Base-by-base conservation (phyloP, 2,888 invertebrate species). In the Coremacera marginata region DNA sequence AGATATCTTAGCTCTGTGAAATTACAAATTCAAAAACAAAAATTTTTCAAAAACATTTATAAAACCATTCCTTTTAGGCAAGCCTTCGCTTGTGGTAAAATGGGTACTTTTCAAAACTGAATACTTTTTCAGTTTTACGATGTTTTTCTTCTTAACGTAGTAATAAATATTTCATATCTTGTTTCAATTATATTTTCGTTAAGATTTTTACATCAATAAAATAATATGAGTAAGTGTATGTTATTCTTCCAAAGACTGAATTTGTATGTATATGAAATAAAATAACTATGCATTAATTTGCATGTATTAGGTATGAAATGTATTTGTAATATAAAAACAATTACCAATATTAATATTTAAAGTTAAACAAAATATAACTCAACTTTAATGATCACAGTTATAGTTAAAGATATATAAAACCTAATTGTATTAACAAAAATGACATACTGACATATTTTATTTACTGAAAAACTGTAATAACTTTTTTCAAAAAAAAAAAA, bases 211-310 rank as follows among this genome's bases (percentile, higher is more conserved):
- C 19, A 5, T 60, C 25, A 65, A 65, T 44, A 65, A 52, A 19
- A n/a, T 52, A 51, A 70, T 52, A 19, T 52, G 7, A 25, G 9
- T 51, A 31, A 55, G 37, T 52, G 72, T 79, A 79, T 78, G 84
- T 87, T 87, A 86, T 87, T 87, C 88, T 88, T 87, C 87, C 87
- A 87, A 87, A 87, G 87, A 87, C 87, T 87, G 87, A 87, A 87
- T 86, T 87, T 84, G 84, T 84, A 85, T 83, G 85, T 86, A 86
- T 34, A 70, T 60, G 60, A 60, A 60, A 68, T 49, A 16, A 60
- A 60, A n/a, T 4, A 60, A 19, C 19, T n/a, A 55, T n/a, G 9
- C 22, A 60, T 25, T 60, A 2, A 60, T 0, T 19, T 37, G 60
- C 27, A 60, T 37, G 8, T 37, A 37, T 8, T 37, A 37, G 3